A percentile compares a stretch with the other conserved stretches of the same genome.
Evolutionary conservation across 2,113 vertebrate species (phyloP).

Genomic region (Balaeniceps rex): DNA sequence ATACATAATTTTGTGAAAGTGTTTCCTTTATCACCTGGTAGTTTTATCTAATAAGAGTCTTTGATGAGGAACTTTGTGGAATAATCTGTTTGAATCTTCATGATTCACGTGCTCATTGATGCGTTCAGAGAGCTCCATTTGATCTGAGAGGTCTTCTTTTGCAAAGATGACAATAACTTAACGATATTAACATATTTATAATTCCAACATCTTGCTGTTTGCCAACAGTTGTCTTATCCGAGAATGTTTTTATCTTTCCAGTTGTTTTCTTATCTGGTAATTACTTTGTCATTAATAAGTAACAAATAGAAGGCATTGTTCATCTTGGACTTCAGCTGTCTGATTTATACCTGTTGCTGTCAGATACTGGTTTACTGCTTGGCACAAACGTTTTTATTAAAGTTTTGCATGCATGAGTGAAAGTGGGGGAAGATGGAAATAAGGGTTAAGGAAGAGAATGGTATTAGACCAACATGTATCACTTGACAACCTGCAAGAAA

Average conservation of each 20-base stretch:
- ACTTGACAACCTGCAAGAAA: not conserved
- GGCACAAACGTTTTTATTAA: not conserved
- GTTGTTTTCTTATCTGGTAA: not conserved
- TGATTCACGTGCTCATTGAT: not conserved
- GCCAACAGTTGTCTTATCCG: not conserved
- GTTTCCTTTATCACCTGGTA: not conserved
- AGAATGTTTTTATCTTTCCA: not conserved
- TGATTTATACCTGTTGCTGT: not conserved
- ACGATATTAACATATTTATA: fast-evolving
- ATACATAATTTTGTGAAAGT: not conserved
- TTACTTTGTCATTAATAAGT: not conserved
- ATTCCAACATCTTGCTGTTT: not conserved
- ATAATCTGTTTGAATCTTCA: not conserved
- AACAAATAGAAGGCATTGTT: not conserved
- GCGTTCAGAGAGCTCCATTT: not conserved
- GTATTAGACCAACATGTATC: not conserved
- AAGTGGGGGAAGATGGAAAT: not conserved
- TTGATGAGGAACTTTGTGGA: not conserved
- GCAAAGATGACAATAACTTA: not conserved
- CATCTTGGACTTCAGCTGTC: not conserved
- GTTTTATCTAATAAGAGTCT: not conserved
- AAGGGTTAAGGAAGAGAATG: not conserved
- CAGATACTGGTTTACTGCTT: not conserved
- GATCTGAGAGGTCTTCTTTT: not conserved
- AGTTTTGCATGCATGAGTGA: not conserved